Conservation (phyloP, 2,797 vertebrate species). For the Nannoperca obscura region DNA sequence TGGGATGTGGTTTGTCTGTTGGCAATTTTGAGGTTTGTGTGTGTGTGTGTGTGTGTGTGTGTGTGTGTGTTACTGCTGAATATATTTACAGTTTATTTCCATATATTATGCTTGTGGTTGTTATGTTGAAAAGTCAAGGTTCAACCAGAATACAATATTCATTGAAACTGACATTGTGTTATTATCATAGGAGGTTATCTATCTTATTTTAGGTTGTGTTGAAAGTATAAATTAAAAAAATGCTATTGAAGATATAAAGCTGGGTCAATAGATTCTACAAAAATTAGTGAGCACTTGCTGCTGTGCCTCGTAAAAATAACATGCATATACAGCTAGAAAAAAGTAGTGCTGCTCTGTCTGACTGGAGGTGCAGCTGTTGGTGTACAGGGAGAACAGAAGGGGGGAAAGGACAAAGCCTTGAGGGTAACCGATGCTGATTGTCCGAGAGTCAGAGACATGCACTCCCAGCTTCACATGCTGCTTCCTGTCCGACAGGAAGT, state of each 20-base stretch:
- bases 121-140: not conserved
- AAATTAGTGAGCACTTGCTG: not conserved
- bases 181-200: not conserved
- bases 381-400: too few species aligned
- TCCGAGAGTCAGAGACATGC: too few species aligned
- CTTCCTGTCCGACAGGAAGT: too few species aligned
- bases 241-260: not conserved
- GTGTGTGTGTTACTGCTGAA: not conserved
- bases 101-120: not conserved
- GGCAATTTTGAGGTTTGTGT: not conserved
- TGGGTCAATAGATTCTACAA: not conserved
- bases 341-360: too few species aligned
- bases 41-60: not conserved
- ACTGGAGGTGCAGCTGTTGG: too few species aligned
- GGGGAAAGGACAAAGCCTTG: too few species aligned
- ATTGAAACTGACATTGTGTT: conserved; percentile 2
- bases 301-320: too few species aligned
- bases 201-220: not conserved
- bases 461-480: too few species aligned
- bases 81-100: not conserved
- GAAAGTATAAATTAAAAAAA: not conserved
- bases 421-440: too few species aligned
- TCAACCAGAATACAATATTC: not conserved
- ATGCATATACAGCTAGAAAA: too few species aligned
- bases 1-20: conserved; percentile 34